Evolutionary conservation across 1,140 invertebrate species (phyloP).

Genomic region (Stratiolaelaps scimitus): DNA sequence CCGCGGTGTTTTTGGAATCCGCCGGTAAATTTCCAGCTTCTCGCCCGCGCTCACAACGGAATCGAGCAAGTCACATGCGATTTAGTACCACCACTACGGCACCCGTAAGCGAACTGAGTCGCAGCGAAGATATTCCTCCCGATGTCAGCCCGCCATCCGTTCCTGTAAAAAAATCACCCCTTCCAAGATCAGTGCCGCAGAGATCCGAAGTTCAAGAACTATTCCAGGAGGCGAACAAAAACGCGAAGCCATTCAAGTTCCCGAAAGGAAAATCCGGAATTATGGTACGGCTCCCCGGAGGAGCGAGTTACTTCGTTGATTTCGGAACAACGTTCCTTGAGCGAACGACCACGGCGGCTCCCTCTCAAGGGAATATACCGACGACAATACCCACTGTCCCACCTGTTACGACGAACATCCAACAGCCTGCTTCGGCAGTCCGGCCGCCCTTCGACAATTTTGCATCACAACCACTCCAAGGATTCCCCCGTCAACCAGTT

Average conservation of each 20-base stretch:
- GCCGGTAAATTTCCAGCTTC: conserved; percentile 6
- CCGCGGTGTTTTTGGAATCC: conserved; percentile 7
- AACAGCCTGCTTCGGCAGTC: too few species aligned
- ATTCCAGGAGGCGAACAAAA: not conserved
- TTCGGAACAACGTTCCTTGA: not conserved
- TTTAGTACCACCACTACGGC: too few species aligned
- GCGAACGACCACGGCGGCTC: too few species aligned
- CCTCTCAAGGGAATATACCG: too few species aligned
- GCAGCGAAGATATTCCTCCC: not conserved
- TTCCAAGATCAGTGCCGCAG: not conserved
- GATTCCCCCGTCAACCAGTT: too few species aligned
- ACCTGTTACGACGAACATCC: too few species aligned
- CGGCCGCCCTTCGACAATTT: too few species aligned
- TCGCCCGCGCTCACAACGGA: not conserved
- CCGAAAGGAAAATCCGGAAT: conserved; percentile 26
- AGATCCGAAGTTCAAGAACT: not conserved
- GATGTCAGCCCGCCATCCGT: not conserved
- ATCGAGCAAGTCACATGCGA: not conserved
- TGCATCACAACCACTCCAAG: too few species aligned
- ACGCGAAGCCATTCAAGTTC: conserved; percentile 18
- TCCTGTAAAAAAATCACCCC: not conserved
- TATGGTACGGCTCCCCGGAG: conserved; percentile 25
- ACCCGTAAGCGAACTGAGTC: not conserved
- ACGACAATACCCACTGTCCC: too few species aligned
- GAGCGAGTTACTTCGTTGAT: conserved; percentile 25